Percentiles rank a stretch among this genome's conserved stretches.
Evolutionary conservation across 23 tunicate species (phyloP).

Genomic region (Corella eumyota): DNA sequence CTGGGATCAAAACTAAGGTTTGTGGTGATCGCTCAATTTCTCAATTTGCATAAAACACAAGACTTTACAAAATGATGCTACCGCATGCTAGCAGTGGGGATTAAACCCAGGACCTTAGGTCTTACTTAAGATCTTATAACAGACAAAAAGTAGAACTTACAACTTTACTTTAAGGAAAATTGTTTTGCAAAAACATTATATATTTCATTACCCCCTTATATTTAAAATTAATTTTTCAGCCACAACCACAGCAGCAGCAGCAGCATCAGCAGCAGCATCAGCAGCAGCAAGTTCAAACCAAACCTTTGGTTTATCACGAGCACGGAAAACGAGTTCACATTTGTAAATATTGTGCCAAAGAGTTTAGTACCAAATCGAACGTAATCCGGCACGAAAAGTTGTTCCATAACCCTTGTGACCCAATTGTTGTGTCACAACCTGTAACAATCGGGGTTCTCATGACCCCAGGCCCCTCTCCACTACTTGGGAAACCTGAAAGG

Average conservation of each 20-base stretch:
- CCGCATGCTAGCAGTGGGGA: no score
- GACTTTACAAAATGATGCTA: no score
- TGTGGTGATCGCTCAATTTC: no score
- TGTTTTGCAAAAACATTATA: no score
- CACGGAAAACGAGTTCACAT: slow-evolving; percentile 55
- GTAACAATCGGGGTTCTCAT: slow-evolving; percentile 26
- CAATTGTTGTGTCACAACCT: slow-evolving; percentile 43
- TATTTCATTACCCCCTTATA: no score
- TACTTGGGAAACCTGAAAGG: slow-evolving; percentile 86
- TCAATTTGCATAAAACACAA: no score
- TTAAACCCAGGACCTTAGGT: no score
- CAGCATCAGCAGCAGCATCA: no score
- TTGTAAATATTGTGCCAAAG: slow-evolving; percentile 87
- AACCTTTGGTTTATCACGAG: not conserved
- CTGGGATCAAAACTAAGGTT: slow-evolving; percentile 40
- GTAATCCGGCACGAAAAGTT: slow-evolving; percentile 71
- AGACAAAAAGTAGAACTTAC: no score
- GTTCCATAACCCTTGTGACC: slow-evolving; percentile 63
- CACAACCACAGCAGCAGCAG: slow-evolving; percentile 6
- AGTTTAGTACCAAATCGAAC: slow-evolving; percentile 92
- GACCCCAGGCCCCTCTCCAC: slow-evolving; percentile 5
- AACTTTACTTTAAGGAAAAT: no score
- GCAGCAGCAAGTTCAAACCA: not conserved
- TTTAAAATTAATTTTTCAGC: no score
- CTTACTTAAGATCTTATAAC: no score